phyloP scores from a whole-genome alignment of 1,140 invertebrate species.

The Physella acuta region DNA sequence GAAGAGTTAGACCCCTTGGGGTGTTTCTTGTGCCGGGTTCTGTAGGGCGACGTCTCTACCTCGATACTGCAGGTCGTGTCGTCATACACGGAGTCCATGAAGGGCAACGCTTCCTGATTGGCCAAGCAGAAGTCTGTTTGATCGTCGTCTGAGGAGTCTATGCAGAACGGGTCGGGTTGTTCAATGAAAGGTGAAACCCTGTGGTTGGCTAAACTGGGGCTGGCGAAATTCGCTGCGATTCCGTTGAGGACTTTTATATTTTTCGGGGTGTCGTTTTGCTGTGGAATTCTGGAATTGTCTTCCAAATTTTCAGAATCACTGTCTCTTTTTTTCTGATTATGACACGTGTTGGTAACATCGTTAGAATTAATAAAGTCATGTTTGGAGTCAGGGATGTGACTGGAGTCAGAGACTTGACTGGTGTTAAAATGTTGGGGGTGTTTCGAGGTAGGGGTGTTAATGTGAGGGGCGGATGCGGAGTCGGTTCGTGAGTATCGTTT shows the following conservation, averaged over 20 bases:
- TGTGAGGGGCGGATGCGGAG: not conserved
- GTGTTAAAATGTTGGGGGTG: too few relatives aligned
- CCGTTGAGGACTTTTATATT: slow-evolving; percentile 1
- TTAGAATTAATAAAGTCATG: too few relatives aligned
- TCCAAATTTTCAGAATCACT: too few relatives aligned
- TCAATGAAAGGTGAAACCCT: slow-evolving; percentile 11
- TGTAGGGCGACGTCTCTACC: not conserved
- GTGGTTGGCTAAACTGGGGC: not conserved
- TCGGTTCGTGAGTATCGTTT: not conserved
- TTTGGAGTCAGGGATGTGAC: too few relatives aligned
- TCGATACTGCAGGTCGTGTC: not conserved
- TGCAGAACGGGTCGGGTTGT: not conserved
- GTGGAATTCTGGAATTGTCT: not conserved
- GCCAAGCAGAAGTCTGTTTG: not conserved
- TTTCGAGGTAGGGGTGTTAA: not conserved
- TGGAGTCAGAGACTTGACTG: too few relatives aligned
- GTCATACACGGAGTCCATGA: slow-evolving; percentile 7
- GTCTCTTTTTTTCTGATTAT: too few relatives aligned
- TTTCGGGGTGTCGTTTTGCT: slow-evolving; percentile 4
- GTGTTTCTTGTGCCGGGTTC: not conserved
- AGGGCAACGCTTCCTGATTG: not conserved
- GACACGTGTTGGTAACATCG: too few relatives aligned
- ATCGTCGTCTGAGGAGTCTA: not conserved
- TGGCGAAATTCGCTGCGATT: not conserved
- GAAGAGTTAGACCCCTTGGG: not conserved